Conservation (phyloP, 2,888 invertebrate genomes). For the Amblyteles armatorius region DNA sequence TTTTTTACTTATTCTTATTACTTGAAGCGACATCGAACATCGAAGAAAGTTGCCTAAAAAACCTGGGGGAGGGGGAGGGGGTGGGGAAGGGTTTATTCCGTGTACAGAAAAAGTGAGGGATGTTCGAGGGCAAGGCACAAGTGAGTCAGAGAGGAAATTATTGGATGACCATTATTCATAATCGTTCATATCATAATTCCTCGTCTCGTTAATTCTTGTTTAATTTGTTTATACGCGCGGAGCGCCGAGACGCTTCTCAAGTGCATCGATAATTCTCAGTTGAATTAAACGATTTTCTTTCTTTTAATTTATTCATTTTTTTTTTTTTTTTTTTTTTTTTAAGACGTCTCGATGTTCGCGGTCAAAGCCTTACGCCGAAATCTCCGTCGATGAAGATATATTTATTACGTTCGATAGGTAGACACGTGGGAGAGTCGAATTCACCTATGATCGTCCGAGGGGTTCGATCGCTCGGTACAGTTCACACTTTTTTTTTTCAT, state of each 20-base stretch:
- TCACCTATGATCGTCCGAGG: constrained; percentile 26
- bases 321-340: constrained; percentile 31
- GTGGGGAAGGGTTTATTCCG: constrained; percentile 38
- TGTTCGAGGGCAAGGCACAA: constrained; percentile 81
- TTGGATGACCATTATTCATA: constrained; percentile 65
- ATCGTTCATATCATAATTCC: constrained; percentile 48
- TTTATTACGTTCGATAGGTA: constrained; percentile 27
- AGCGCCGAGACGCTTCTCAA: constrained; percentile 48
- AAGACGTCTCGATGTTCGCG: constrained; percentile 43
- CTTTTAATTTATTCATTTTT: background rate
- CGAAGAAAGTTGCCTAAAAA: constrained; percentile 74
- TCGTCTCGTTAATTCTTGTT: constrained; percentile 59
- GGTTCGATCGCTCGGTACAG: background rate
- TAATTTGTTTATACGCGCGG: constrained; percentile 38
- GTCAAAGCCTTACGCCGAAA: constrained; percentile 41
- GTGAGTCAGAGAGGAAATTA: constrained; percentile 78
- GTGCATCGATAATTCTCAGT: background rate
- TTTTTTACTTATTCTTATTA: constrained; percentile 57
- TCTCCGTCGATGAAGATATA: constrained; percentile 30
- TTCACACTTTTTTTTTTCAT: constrained; percentile 7
- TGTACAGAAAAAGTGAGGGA: constrained; percentile 71
- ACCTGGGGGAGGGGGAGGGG: constrained; percentile 45
- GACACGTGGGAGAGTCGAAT: constrained; percentile 33
- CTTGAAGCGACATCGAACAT: constrained; percentile 81
- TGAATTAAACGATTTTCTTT: constrained; percentile 23